Evolutionary conservation across 2,888 invertebrate species (phyloP).

Genomic region (Apamea epomidion): DNA sequence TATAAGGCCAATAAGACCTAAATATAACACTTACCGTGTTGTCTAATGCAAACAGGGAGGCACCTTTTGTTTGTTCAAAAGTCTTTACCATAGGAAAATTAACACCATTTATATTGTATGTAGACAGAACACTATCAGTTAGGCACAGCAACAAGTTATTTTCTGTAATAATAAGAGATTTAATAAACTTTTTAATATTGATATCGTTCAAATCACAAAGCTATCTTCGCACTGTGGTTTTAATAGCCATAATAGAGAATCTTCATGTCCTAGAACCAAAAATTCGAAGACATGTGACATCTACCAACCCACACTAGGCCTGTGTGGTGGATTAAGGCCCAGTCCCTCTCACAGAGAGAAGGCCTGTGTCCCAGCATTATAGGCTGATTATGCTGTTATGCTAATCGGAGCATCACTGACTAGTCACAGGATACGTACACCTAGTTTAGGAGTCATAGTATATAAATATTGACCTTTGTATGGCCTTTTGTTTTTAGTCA

Average conservation of each 20-base stretch:
- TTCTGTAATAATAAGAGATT: slow-evolving; percentile 77
- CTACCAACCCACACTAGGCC: background rate
- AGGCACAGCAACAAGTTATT: slow-evolving; percentile 89
- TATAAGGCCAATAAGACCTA: background rate
- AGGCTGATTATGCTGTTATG: background rate
- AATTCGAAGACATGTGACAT: background rate
- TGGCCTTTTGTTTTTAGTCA: background rate
- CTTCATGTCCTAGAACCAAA: background rate
- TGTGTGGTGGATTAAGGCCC: background rate
- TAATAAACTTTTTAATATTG: background rate
- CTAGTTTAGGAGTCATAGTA: background rate
- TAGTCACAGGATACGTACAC: background rate
- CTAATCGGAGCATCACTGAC: too few species aligned
- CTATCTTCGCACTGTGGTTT: background rate
- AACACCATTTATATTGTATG: slow-evolving; percentile 95
- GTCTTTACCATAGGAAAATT: slow-evolving; percentile 95
- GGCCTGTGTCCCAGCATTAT: background rate
- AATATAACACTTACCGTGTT: slow-evolving; percentile 88
- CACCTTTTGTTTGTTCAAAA: slow-evolving; percentile 95
- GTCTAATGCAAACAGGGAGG: slow-evolving; percentile 96
- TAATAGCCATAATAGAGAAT: background rate
- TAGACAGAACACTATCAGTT: slow-evolving; percentile 94
- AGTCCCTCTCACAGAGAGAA: background rate
- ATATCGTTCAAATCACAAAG: background rate
- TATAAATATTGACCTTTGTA: background rate